These are phyloP conservation scores for Bombus waltoni DNA, from an alignment of 1,140 invertebrate genomes.

Conservation along the genomic window DNA sequence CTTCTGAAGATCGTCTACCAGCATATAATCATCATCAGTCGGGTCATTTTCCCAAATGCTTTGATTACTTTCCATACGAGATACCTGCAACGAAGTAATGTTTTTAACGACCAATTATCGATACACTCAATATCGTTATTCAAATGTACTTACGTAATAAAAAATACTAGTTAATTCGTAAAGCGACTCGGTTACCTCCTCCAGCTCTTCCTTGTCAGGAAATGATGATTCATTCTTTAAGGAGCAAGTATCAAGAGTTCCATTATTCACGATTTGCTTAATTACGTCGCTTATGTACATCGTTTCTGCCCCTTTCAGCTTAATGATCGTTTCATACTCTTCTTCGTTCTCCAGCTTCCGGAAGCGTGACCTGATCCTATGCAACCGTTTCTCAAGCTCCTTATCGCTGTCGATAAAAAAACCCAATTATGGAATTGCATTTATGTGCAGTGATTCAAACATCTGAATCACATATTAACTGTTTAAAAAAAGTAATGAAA, in stretches of 20 bases:
- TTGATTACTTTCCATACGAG: constrained; percentile 80
- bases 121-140: too few species aligned
- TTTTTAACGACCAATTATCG: not conserved
- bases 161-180: constrained; percentile 82
- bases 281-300: constrained; percentile 81
- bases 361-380: constrained; percentile 56
- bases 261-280: constrained; percentile 80
- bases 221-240: constrained; percentile 71
- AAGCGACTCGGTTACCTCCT: constrained; percentile 79
- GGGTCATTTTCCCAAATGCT: constrained; percentile 82
- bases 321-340: constrained; percentile 60
- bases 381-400: constrained; percentile 72
- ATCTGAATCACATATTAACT: not conserved
- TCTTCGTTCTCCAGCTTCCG: constrained; percentile 53
- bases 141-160: constrained; percentile 80
- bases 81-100: constrained; percentile 78
- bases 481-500: constrained; percentile 27
- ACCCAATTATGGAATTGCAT: too few species aligned
- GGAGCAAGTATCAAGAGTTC: constrained; percentile 64
- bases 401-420: constrained; percentile 66
- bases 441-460: too few species aligned
- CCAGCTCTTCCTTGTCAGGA: constrained; percentile 80
- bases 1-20: constrained; percentile 85
- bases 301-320: constrained; percentile 59
- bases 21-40: constrained; percentile 84